Percentiles rank a stretch among this genome's conserved stretches.
These are phyloP conservation scores for Brachylomia viminalis DNA, from an alignment of 2,888 invertebrate species.

Conservation along the genomic window DNA sequence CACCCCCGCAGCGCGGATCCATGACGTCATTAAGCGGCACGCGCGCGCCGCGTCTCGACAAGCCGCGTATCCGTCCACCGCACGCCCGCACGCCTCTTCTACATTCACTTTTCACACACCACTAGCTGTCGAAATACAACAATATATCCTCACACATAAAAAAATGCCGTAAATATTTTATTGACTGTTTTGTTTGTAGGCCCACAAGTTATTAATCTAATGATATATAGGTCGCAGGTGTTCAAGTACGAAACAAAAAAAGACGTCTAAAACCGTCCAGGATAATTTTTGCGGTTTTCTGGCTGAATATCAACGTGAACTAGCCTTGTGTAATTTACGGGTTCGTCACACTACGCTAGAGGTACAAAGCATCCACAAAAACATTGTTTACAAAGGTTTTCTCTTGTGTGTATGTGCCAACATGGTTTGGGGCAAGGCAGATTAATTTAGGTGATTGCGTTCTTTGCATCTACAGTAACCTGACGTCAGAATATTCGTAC, in stretches of 20 bases:
- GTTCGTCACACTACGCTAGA: slow-evolving; percentile 20
- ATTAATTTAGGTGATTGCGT: slow-evolving; percentile 57
- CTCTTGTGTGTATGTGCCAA: slow-evolving; percentile 47
- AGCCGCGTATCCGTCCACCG: slow-evolving; percentile 60
- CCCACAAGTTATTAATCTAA: slow-evolving; percentile 35
- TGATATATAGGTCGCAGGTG: slow-evolving; percentile 38
- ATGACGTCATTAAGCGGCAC: slow-evolving; percentile 79
- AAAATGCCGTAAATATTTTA: slow-evolving; percentile 55
- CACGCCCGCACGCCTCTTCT: slow-evolving; percentile 59
- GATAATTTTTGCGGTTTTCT: neutral
- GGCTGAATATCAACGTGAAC: slow-evolving; percentile 24
- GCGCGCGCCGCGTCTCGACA: slow-evolving; percentile 63
- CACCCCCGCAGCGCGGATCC: slow-evolving; percentile 74
- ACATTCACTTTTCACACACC: slow-evolving; percentile 77
- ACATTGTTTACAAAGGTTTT: slow-evolving; percentile 53
- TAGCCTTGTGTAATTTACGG: slow-evolving; percentile 28
- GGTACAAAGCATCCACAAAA: slow-evolving; percentile 37
- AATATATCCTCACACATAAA: slow-evolving; percentile 62
- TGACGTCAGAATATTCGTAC: slow-evolving; percentile 28
- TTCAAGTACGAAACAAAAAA: slow-evolving; percentile 22
- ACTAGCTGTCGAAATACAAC: slow-evolving; percentile 72
- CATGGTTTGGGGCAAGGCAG: slow-evolving; percentile 48
- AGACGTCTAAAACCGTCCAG: neutral
- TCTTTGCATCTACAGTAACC: slow-evolving; percentile 37
- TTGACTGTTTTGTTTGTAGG: slow-evolving; percentile 46